Base-by-base conservation (phyloP, 2,113 vertebrate genomes). In the Scytalopus superciliaris region DNA sequence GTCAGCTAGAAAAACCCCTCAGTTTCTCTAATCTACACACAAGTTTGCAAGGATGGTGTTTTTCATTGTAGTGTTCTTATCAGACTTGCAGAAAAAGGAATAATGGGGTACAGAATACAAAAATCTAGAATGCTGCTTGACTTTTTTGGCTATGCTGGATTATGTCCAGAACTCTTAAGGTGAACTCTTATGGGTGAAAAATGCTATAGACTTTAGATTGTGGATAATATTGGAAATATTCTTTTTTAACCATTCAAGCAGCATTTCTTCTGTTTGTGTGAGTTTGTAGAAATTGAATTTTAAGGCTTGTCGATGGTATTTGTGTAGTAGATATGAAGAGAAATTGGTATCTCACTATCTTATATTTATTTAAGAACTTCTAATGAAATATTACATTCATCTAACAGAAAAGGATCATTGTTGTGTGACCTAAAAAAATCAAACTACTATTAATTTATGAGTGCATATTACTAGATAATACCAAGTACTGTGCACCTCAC, bases 1-100 rank as follows among this genome's bases (percentile, higher is more conserved):
- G 19, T 39, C 24, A 57, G 33, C 12, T 57, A 52, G 45, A 25
- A 67, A 40, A 11, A 3, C 0, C 0, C 1, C 30, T 31, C 35
- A 2, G 0, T 27, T 79, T 86, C 83, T 80, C 35, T 2, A 6
- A 1, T 66, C 17, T 35, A 31, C 9, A 3, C 6, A 55, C 22
- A 14, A 35, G 45, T 35, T 64, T 55, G 66, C 28, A 60, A 56
- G 33, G 12, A 15, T 39, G 5, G 9, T 83, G 25, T 45, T 84
- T 89, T 84, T 35, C 17, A 23, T 55, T 7, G 3, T 7, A 30
- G 3, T 23, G 23, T 40, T 77, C 49, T 47, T 62, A 49, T 45
- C 23, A 70, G 40, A 55, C 66, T 52, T 78, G n/a, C 56, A 67
- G 67, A 72, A 62, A 42, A 8, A 64, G 47, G 17, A 88, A 42